Evolutionary conservation across 23 tunicate species (phyloP).

Genomic region (Ascidia mentula): DNA sequence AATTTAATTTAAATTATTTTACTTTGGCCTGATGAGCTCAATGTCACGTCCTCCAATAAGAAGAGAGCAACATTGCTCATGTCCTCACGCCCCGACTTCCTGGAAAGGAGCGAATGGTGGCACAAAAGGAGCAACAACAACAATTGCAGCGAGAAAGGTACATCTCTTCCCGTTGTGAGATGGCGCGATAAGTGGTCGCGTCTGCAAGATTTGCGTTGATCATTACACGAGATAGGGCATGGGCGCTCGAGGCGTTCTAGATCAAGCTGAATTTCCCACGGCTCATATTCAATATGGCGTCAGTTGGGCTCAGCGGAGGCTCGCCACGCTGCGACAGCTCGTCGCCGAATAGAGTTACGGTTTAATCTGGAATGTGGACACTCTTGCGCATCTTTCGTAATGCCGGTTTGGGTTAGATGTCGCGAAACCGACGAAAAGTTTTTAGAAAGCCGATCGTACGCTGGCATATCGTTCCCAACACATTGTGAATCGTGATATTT

Average conservation of each 20-base stretch:
- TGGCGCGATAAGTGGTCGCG: not conserved
- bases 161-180: conserved; percentile 10
- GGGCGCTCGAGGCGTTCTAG: conserved; percentile 5
- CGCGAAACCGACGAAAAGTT: too few species aligned
- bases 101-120: too few species aligned
- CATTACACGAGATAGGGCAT: not conserved
- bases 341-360: not conserved
- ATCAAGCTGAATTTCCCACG: conserved; percentile 9
- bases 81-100: too few species aligned
- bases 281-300: conserved; percentile 5
- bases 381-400: not conserved
- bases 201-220: conserved; percentile 4
- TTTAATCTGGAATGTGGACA: conserved; percentile 5
- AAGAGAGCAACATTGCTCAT: too few species aligned
- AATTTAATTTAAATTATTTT: too few species aligned
- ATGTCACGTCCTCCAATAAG: too few species aligned
- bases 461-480: too few species aligned
- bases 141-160: not conserved
- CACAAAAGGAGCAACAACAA: not conserved
- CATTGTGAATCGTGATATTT: too few species aligned
- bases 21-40: too few species aligned
- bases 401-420: too few species aligned
- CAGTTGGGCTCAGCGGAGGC: not conserved
- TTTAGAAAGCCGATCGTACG: too few species aligned
- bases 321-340: not conserved